Conservation (phyloP, 37 sponge, comb jelly and placozoan genomes). For the Amphimedon queenslandica region DNA sequence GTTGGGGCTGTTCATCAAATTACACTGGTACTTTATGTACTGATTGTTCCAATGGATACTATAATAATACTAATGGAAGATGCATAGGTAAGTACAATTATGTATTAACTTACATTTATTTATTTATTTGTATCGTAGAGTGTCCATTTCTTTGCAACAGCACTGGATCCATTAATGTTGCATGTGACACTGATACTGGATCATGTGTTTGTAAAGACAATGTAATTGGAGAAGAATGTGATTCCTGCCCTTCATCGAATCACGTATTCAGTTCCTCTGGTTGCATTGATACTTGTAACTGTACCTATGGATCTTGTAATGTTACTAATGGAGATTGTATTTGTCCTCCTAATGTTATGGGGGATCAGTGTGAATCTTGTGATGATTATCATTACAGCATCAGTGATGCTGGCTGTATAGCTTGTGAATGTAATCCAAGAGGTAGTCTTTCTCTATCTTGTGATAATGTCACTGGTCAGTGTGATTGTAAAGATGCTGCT, state of each 20-base stretch:
- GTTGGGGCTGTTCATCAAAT: conserved; percentile 34
- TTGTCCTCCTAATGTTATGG: conserved; percentile 38
- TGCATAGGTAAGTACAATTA: conserved; percentile 5
- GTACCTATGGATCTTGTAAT: conserved; percentile 41
- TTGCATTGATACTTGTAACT: conserved; percentile 56
- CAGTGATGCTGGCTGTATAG: conserved; percentile 10
- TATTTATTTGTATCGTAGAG: not conserved
- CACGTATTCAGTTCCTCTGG: conserved; percentile 40
- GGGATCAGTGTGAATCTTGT: conserved; percentile 45
- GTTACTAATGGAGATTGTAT: conserved; percentile 45
- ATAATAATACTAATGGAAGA: conserved; percentile 21
- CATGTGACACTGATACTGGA: conserved; percentile 45
- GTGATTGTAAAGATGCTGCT: conserved; percentile 55
- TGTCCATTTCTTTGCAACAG: conserved; percentile 35
- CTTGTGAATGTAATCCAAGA: conserved; percentile 41
- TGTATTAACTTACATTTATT: not conserved
- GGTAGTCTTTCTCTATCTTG: conserved; percentile 31
- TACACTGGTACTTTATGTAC: conserved; percentile 48
- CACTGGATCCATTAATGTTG: conserved; percentile 11
- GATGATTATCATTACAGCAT: conserved; percentile 40
- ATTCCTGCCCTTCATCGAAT: conserved; percentile 44
- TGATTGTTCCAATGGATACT: conserved; percentile 54
- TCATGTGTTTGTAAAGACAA: conserved; percentile 66
- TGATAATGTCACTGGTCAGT: conserved; percentile 55
- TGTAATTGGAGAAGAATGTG: conserved; percentile 36